Evolutionary conservation across 2,797 vertebrate species (phyloP), one percentile per base, ranked within the genome.

Genomic region (Chloroceryle amazona): DNA sequence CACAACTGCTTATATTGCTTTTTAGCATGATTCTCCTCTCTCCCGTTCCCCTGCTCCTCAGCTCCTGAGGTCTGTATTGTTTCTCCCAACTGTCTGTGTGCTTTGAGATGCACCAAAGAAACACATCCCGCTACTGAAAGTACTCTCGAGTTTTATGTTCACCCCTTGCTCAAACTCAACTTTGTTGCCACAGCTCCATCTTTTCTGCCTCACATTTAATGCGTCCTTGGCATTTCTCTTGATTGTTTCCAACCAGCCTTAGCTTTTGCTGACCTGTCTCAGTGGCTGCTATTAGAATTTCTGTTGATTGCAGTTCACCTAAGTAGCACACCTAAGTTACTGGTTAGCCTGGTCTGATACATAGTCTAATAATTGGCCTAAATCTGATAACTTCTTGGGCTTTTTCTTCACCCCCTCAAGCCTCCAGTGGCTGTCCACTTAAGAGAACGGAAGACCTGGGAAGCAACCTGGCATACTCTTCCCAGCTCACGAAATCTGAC

Each of bases 1-100:
- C 94, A 92, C 87, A 35, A 17, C 31, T 39, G 78, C 83, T 88
- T 92, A 86, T 95, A 95, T 79, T 67, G 83, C 87, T 97, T 97
- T 83, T 91, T 73, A 68, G 89, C 72, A 62, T 95, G 90, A n/a
- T 76, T 62, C 81, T 85, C 19, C 68, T 60, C 71, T 80, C 42
- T 68, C 60, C 37, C 29, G 14, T 70, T 70, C 58, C 65, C 74
- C 65, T 78, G 12, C 16, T 55, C 41, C 65, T 83, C 79, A 23
- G 76, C 46, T 96, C 74, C 49, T 11, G 23, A 78, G 58, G 35
- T 55, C 61, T 52, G 46, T 29, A 67, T 52, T 90, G 83, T 63
- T 55, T 95, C 57, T 66, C 60, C 81, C 42, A 44, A 18, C 41
- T 49, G 49, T 35, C 89, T 93, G 58, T 55, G 37, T n/a, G 76